Conservation (phyloP, 2,113 vertebrate species). For the Pseudorhombus dupliciocellatus region DNA sequence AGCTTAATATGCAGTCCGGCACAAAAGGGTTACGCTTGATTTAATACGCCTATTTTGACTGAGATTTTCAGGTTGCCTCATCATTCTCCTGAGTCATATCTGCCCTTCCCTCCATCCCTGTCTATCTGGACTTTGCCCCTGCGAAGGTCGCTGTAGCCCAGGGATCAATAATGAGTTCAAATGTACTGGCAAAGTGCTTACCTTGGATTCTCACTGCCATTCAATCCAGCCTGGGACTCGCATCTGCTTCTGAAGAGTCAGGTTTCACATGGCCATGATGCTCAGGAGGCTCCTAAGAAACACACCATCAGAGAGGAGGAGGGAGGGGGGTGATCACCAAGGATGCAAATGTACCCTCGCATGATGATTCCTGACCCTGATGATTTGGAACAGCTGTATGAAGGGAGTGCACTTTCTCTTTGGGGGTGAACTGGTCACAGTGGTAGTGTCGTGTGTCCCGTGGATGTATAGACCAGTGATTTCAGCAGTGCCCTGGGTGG, state of each 20-base stretch:
- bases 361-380: no score
- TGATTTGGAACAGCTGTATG: no score
- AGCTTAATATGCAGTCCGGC: neutral
- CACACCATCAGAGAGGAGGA: constrained; percentile 13
- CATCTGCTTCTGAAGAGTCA: constrained; percentile 63
- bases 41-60: neutral
- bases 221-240: constrained; percentile 72
- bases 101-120: neutral
- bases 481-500: neutral
- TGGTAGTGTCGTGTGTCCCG: neutral
- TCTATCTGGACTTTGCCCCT: constrained; percentile 49
- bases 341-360: neutral
- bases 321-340: neutral
- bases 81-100: constrained; percentile 1
- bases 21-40: neutral
- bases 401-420: neutral
- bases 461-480: constrained; percentile 12
- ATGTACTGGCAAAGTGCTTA: constrained; percentile 79
- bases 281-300: constrained; percentile 44
- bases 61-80: neutral
- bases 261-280: constrained; percentile 63
- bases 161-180: constrained; percentile 75
- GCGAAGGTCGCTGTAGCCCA: constrained; percentile 61
- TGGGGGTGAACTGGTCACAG: neutral
- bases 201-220: constrained; percentile 80